Percentiles rank a stretch among this genome's conserved stretches.
phyloP scores from a whole-genome alignment of 2,888 invertebrate species.

The Lymantria dispar region DNA sequence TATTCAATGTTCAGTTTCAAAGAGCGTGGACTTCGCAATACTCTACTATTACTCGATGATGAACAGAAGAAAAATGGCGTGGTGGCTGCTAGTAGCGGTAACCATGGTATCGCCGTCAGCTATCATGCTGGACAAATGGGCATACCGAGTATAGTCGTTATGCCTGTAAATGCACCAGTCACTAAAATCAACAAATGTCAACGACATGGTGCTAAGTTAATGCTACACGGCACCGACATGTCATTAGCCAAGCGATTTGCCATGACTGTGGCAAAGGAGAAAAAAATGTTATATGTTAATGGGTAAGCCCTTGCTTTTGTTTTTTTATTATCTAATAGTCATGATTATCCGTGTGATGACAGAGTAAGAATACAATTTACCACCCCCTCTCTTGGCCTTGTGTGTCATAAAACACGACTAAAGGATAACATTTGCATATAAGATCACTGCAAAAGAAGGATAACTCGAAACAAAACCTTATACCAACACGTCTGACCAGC shows the following conservation, averaged over 20 bases:
- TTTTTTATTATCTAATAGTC: not conserved
- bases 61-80: constrained; percentile 90
- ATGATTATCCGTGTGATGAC: not conserved
- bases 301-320: constrained; percentile 80
- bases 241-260: constrained; percentile 90
- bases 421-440: too few species aligned
- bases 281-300: constrained; percentile 90
- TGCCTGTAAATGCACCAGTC: constrained; percentile 94
- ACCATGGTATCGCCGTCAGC: constrained; percentile 91
- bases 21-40: constrained; percentile 94
- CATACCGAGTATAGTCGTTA: constrained; percentile 90
- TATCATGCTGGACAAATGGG: constrained; percentile 87
- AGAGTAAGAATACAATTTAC: too few species aligned
- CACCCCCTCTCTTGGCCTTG: too few species aligned
- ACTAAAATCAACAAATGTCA: constrained; percentile 94
- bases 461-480: too few species aligned
- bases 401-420: too few species aligned
- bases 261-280: constrained; percentile 86
- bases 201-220: constrained; percentile 89
- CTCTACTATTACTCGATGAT: constrained; percentile 86
- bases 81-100: constrained; percentile 94
- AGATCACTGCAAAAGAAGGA: too few species aligned
- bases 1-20: constrained; percentile 86
- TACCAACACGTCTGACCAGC: too few species aligned
- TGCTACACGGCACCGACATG: constrained; percentile 91